Percentiles rank a stretch among this genome's conserved stretches.
phyloP scores from a whole-genome alignment of 2,888 invertebrate species.

The Epinotia demarniana region DNA sequence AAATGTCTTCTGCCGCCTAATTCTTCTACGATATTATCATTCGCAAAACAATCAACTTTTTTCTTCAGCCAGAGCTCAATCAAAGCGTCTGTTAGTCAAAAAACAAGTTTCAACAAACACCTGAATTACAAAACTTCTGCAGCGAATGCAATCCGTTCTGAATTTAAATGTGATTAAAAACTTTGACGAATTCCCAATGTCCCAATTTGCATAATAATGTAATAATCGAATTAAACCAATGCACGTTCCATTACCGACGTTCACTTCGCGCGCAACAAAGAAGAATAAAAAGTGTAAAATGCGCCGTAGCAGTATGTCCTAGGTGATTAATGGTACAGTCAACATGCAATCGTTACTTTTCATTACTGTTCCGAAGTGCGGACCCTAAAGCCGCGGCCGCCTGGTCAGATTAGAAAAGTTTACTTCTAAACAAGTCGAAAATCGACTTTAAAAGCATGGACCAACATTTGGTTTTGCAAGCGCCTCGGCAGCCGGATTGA shows the following conservation, averaged over 20 bases:
- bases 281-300: slow-evolving; percentile 57
- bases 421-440: slow-evolving; percentile 77
- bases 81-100: background rate
- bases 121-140: slow-evolving; percentile 19
- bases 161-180: slow-evolving; percentile 37
- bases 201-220: slow-evolving; percentile 39
- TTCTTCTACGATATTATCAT: slow-evolving; percentile 28
- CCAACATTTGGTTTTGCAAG: slow-evolving; percentile 83
- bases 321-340: slow-evolving; percentile 80
- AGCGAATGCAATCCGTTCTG: slow-evolving; percentile 20
- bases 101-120: background rate
- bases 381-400: slow-evolving; percentile 71
- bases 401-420: slow-evolving; percentile 84
- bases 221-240: slow-evolving; percentile 41
- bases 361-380: slow-evolving; percentile 83
- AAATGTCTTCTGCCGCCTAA: slow-evolving; percentile 23
- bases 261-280: slow-evolving; percentile 46
- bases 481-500: slow-evolving; percentile 73
- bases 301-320: slow-evolving; percentile 57
- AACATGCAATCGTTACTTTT: slow-evolving; percentile 84
- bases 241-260: slow-evolving; percentile 29
- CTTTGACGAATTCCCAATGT: slow-evolving; percentile 37
- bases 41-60: slow-evolving; percentile 23
- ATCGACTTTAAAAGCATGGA: slow-evolving; percentile 82
- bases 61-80: slow-evolving; percentile 5